phyloP scores from a whole-genome alignment of 2,888 invertebrate species.

The Bellardia pandia region DNA sequence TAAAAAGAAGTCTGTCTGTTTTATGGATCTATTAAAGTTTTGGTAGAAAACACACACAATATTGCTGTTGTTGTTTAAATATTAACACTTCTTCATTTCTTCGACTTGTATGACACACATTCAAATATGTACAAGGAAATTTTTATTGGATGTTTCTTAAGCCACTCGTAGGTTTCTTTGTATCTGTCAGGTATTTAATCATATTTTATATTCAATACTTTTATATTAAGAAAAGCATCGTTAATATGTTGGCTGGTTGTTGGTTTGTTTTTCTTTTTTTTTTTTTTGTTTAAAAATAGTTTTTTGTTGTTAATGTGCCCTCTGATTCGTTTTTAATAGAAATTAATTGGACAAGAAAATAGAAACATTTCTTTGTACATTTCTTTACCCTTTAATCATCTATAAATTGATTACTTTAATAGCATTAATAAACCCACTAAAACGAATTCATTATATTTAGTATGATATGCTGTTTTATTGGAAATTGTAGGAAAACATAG shows the following conservation, averaged over 20 bases:
- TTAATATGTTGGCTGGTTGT: not conserved
- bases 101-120: not conserved
- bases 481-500: slow-evolving; percentile 40
- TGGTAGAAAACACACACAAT: not conserved
- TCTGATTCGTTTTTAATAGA: slow-evolving; percentile 59
- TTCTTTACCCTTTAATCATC: slow-evolving; percentile 43
- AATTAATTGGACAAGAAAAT: slow-evolving; percentile 58
- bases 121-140: not conserved
- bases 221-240: slow-evolving; percentile 13
- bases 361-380: slow-evolving; percentile 6
- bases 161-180: not conserved
- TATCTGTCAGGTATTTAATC: slow-evolving; percentile 36
- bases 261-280: not conserved
- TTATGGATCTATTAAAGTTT: slow-evolving; percentile 12
- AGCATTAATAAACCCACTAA: slow-evolving; percentile 69
- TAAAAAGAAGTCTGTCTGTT: not conserved
- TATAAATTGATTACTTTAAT: slow-evolving; percentile 66
- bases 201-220: slow-evolving; percentile 22
- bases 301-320: slow-evolving; percentile 12
- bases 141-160: no score
- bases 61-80: not conserved
- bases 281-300: not conserved
- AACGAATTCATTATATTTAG: slow-evolving; percentile 50
- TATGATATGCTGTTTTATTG: not conserved
- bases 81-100: slow-evolving; percentile 32